phyloP scores from a whole-genome alignment of 1,140 invertebrate species.

The Asobara japonica region DNA sequence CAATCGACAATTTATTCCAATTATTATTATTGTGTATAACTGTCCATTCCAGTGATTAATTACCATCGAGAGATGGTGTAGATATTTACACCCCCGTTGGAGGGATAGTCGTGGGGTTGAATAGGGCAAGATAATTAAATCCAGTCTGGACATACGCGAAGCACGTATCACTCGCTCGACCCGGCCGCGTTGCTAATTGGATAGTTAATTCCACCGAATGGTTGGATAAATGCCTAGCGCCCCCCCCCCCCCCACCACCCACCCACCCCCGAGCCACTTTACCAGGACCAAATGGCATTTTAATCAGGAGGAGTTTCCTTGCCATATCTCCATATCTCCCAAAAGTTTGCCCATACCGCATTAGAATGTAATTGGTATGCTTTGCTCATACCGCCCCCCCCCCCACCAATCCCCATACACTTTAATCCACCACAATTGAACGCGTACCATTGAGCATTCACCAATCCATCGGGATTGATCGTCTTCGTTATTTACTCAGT shows the following conservation, averaged over 20 bases:
- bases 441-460: no score
- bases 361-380: not conserved
- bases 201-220: constrained; percentile 27
- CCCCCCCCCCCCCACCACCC: not conserved
- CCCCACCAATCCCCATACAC: not conserved
- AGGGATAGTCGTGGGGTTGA: not conserved
- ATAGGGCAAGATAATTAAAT: constrained; percentile 13
- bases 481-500: not conserved
- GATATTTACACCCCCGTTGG: no score
- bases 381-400: not conserved
- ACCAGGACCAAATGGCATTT: not conserved
- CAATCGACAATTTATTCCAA: not conserved
- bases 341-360: not conserved
- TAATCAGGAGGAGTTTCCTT: not conserved
- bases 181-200: constrained; percentile 20
- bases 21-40: not conserved
- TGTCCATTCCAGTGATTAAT: not conserved
- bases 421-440: no score
- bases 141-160: not conserved
- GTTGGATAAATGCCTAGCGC: not conserved
- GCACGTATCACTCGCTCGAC: constrained; percentile 22
- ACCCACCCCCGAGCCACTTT: not conserved
- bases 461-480: not conserved
- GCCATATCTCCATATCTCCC: not conserved
- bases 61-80: not conserved